These are phyloP conservation scores for Hemitrygon akajei DNA, from an alignment of 2,797 vertebrate genomes.

Conservation along the genomic window DNA sequence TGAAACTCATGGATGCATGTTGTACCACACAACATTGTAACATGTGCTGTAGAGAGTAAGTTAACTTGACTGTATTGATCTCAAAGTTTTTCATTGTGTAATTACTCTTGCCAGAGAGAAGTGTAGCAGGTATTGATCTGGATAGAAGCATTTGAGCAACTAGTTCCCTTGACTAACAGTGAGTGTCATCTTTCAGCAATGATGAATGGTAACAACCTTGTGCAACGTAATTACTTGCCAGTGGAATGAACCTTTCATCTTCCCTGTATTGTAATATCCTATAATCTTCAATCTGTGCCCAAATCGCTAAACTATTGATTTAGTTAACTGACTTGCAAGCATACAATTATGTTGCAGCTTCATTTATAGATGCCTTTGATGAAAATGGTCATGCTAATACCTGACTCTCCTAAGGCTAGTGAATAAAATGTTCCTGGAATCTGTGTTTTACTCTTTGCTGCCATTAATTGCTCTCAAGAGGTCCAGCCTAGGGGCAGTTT, in stretches of 20 bases:
- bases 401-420: neutral
- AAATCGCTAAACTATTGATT: slow-evolving; percentile 35
- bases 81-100: slow-evolving; percentile 88
- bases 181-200: slow-evolving; percentile 81
- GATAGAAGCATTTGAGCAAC: slow-evolving; percentile 64
- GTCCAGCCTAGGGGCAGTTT: slow-evolving; percentile 48
- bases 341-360: neutral
- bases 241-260: slow-evolving; percentile 75
- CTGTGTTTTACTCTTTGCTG: slow-evolving; percentile 41
- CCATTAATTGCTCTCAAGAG: slow-evolving; percentile 48
- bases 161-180: slow-evolving; percentile 85
- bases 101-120: slow-evolving; percentile 78
- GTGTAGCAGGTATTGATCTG: slow-evolving; percentile 82
- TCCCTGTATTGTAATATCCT: slow-evolving; percentile 44
- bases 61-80: slow-evolving; percentile 80
- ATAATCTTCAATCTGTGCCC: slow-evolving; percentile 48
- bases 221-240: slow-evolving; percentile 86
- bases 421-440: slow-evolving; percentile 26
- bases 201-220: slow-evolving; percentile 80
- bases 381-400: neutral
- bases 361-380: slow-evolving; percentile 10
- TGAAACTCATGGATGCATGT: slow-evolving; percentile 60
- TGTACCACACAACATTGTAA: slow-evolving; percentile 48
- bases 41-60: slow-evolving; percentile 58
- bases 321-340: slow-evolving; percentile 9